phyloP scores from a whole-genome alignment of 1,140 invertebrate species.

The Tetranychus urticae region DNA sequence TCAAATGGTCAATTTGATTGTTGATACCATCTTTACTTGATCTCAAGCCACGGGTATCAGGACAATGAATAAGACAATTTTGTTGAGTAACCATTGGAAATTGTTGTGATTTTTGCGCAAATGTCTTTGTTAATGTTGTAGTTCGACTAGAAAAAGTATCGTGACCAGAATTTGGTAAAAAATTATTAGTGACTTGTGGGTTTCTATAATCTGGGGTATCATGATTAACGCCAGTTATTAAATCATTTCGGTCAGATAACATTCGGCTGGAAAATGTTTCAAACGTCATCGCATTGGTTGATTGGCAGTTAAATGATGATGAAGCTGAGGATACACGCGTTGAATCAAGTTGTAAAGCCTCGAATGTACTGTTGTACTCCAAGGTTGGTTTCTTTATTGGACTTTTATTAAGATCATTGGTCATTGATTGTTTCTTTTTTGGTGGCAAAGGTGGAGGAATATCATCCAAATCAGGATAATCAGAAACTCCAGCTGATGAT shows the following conservation, averaged over 20 bases:
- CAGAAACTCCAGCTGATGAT: no score
- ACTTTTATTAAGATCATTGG: not conserved
- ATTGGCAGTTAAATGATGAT: not conserved
- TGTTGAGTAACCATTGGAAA: no score
- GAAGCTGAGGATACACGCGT: no score
- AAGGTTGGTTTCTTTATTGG: not conserved
- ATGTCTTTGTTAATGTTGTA: no score
- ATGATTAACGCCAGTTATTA: no score
- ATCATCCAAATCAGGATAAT: not conserved
- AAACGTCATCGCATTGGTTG: not conserved
- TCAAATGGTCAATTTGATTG: not conserved
- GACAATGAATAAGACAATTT: not conserved
- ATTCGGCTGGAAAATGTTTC: not conserved
- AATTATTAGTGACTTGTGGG: no score
- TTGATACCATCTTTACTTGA: not conserved
- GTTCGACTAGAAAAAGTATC: no score
- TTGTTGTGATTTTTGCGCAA: no score
- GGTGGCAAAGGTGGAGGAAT: slow-evolving; percentile 6
- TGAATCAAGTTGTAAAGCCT: no score
- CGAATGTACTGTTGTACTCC: not conserved
- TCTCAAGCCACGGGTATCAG: not conserved
- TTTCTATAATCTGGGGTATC: no score
- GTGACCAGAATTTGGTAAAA: no score
- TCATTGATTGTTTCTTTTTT: not conserved
- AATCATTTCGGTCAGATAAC: no score